Base-by-base conservation (phyloP, 2,113 vertebrate genomes). In the Oncorhynchus mykiss region DNA sequence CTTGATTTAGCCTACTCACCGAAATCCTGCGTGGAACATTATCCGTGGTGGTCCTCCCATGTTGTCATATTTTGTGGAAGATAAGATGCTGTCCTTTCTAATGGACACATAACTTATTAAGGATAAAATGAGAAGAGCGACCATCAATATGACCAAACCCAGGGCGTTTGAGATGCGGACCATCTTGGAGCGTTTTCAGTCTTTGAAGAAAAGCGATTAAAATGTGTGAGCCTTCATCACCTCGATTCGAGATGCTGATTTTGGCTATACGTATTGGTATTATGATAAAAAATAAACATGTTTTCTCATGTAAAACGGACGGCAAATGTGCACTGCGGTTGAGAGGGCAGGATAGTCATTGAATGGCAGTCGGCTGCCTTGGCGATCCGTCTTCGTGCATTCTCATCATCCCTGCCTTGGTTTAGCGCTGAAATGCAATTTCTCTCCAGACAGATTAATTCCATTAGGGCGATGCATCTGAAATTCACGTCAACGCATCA, bases 61-160 rank as follows among this genome's bases (percentile, higher is more conserved):
- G 89, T 54, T 54, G 51, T 94, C 92, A 79, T 96, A 96, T 81
- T 95, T 96, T 54, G 95, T 94, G 85, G 95, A 91, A 71, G 92
- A 85, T 92, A 97, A 97, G 92, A 97, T 94, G 88, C 96, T 97
- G 90, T 97, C 96, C 91, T 95, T 99, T 86, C 95, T 94, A 80
- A 97, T 94, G 59, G 97, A 98, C 45, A 98, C 97, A 88, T 98
- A 99, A 93, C 96, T 98, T 93, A 99, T 97, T 87, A 99, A 94
- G 70, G 96, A 99, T 78, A 99, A 85, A 69, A 98, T 96, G 88
- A 99, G 93, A 87, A 99, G 91, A 49, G 96, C 96, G 67, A 98
- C 94, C 92, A 95, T 96, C 84, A 99, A 94, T 89, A 98, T 97
- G 70, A 98, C 90, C 92, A 98, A 91, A 84, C 97, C 96, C 91